phyloP scores from a whole-genome alignment of 1,140 invertebrate species.

The Pectinophora gossypiella region DNA sequence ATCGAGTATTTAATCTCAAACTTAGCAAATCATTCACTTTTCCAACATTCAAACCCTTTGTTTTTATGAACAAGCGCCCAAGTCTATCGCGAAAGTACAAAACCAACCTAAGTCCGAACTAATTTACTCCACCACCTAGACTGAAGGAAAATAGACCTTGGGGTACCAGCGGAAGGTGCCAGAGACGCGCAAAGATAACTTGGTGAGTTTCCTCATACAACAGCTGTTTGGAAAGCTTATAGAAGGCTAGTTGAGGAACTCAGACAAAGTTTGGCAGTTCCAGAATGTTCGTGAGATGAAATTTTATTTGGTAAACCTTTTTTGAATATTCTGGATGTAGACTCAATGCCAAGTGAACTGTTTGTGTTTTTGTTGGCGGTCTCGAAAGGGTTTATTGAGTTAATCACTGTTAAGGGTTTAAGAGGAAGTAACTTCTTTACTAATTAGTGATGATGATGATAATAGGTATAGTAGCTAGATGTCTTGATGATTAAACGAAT shows the following conservation, averaged over 20 bases:
- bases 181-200: neutral
- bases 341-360: neutral
- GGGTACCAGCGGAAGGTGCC: neutral
- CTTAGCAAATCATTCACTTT: neutral
- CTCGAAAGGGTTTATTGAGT: too few species aligned
- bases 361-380: too few species aligned
- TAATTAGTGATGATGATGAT: too few species aligned
- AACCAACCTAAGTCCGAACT: neutral
- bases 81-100: constrained; percentile 4
- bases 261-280: constrained; percentile 28
- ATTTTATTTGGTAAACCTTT: constrained; percentile 54
- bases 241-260: constrained; percentile 41
- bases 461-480: too few species aligned
- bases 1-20: neutral
- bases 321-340: constrained; percentile 39
- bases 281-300: constrained; percentile 46
- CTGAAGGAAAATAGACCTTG: neutral
- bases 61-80: constrained; percentile 4
- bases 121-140: neutral
- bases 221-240: constrained; percentile 47
- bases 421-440: too few species aligned
- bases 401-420: too few species aligned
- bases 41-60: constrained; percentile 1
- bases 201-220: constrained; percentile 35
- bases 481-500: too few species aligned